These are phyloP conservation scores for Plectus sambesii DNA, from an alignment of 1,140 invertebrate species.

Conservation along the genomic window DNA sequence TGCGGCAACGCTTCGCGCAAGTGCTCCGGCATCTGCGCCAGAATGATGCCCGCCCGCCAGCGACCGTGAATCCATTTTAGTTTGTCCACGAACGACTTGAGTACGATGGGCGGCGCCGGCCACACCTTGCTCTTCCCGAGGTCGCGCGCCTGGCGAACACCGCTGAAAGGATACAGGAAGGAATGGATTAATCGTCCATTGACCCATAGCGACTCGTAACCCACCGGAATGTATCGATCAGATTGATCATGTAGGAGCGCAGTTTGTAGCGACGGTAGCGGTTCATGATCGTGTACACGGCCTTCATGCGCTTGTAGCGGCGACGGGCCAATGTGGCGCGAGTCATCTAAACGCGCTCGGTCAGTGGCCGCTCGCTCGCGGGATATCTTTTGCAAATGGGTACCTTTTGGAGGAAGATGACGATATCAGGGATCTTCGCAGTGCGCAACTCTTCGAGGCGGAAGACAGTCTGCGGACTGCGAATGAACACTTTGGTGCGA, in stretches of 20 bases:
- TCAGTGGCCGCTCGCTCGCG: neutral
- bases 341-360: conserved; percentile 55
- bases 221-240: conserved; percentile 57
- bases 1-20: conserved; percentile 72
- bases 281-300: conserved; percentile 65
- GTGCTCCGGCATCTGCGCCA: conserved; percentile 63
- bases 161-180: conserved; percentile 16
- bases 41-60: conserved; percentile 77
- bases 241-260: conserved; percentile 61
- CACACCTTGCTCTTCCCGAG: conserved; percentile 68
- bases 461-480: conserved; percentile 76
- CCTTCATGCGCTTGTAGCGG: conserved; percentile 70
- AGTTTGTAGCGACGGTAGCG: conserved; percentile 74
- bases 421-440: conserved; percentile 68
- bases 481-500: conserved; percentile 84
- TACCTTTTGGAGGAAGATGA: conserved; percentile 78
- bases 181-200: neutral
- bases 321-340: conserved; percentile 66
- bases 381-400: neutral
- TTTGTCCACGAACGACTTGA: conserved; percentile 52
- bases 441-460: conserved; percentile 62
- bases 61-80: conserved; percentile 55
- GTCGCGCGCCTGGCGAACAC: conserved; percentile 48
- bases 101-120: conserved; percentile 63
- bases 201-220: conserved; percentile 3